Conservation (phyloP, 2,113 vertebrate genomes). For the Spea multiplicata region DNA sequence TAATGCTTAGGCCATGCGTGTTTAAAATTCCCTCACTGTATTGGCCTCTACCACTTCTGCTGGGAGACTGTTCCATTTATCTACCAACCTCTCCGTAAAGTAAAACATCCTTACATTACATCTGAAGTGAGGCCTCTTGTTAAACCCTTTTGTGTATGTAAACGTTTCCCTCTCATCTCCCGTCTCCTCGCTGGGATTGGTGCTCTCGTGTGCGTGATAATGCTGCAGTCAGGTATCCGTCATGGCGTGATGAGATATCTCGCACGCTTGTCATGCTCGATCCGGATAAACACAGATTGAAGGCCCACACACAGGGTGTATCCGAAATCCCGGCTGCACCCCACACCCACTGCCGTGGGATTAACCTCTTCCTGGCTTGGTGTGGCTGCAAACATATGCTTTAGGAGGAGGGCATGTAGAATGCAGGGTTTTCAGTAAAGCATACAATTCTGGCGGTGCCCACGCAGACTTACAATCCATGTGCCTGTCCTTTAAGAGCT, state of each 20-base stretch:
- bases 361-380: background rate
- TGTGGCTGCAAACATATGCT: background rate
- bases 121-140: too few relatives aligned
- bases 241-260: background rate
- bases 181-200: background rate
- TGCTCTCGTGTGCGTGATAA: background rate
- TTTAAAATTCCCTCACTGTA: too few relatives aligned
- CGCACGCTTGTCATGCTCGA: background rate
- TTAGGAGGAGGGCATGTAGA: background rate
- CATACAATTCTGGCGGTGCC: too few relatives aligned
- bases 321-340: background rate
- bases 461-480: background rate
- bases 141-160: too few relatives aligned
- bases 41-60: too few relatives aligned
- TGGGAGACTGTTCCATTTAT: too few relatives aligned
- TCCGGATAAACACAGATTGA: background rate
- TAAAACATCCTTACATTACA: too few relatives aligned
- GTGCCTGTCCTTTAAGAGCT: background rate
- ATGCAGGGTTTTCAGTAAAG: background rate
- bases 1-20: too few relatives aligned
- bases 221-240: background rate
- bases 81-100: too few relatives aligned
- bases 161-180: too few relatives aligned
- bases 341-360: background rate
- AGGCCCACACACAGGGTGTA: constrained; percentile 33